Evolutionary conservation across 1,140 invertebrate genomes (phyloP).

Genomic region (Drosophila melanogaster): Release_6_plus_ISO1_MT NC_004354.4:2207001-2207500

Average conservation of each 20-base stretch:
- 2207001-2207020: constrained; percentile 38
- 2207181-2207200: background rate
- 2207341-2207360: no score
- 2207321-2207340: background rate
- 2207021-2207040: constrained; percentile 49
- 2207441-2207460: no score
- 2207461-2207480: no score
- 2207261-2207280: constrained; percentile 24
- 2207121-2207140: constrained; percentile 26
- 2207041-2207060: constrained; percentile 48
- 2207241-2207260: constrained; percentile 28
- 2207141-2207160: constrained; percentile 8
- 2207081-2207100: constrained; percentile 38
- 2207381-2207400: background rate
- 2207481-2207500: background rate
- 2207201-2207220: constrained; percentile 4
- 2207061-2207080: constrained; percentile 22
- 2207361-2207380: no score
- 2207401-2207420: background rate
- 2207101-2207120: constrained; percentile 29
- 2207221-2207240: constrained; percentile 19
- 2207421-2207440: no score
- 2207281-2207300: constrained; percentile 69
- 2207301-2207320: constrained; percentile 10
- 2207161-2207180: background rate